phyloP scores from a whole-genome alignment of 2,888 invertebrate genomes.

The Pediacus dermestoides region DNA sequence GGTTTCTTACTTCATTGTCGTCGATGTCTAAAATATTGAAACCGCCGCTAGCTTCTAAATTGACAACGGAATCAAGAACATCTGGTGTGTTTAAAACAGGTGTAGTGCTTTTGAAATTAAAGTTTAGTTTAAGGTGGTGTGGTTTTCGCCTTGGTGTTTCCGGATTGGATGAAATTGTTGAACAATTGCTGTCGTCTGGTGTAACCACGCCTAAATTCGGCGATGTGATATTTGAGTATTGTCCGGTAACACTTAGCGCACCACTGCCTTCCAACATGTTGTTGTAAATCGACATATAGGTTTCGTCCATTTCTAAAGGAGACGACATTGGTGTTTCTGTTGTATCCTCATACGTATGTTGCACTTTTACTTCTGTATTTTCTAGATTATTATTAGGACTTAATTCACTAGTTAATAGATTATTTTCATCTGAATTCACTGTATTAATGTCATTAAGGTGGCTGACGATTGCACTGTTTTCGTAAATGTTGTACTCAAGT shows the following conservation, averaged over 20 bases:
- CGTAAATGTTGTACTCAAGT: too few relatives aligned
- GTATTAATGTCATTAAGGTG: too few relatives aligned
- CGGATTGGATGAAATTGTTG: conserved; percentile 8
- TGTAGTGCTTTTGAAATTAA: conserved; percentile 18
- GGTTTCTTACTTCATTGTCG: conserved; percentile 36
- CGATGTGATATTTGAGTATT: conserved; percentile 26
- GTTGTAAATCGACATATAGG: too few relatives aligned
- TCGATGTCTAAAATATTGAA: conserved; percentile 46
- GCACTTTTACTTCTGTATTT: too few relatives aligned
- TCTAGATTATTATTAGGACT: too few relatives aligned
- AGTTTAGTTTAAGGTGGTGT: conserved; percentile 25
- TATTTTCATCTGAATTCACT: too few relatives aligned
- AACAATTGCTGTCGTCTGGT: conserved; percentile 27
- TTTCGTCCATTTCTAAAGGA: too few relatives aligned
- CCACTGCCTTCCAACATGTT: too few relatives aligned
- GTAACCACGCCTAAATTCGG: conserved; percentile 17
- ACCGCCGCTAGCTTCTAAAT: conserved; percentile 34
- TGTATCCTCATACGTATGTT: too few relatives aligned
- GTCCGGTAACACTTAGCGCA: conserved; percentile 31
- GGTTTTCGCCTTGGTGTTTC: conserved; percentile 18
- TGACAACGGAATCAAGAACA: conserved; percentile 47
- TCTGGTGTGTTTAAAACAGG: conserved; percentile 45
- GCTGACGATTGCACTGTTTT: too few relatives aligned
- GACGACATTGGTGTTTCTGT: too few relatives aligned
- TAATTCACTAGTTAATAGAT: too few relatives aligned